Percentiles rank a stretch among this genome's conserved stretches.
Conservation (phyloP, 2,113 vertebrate species). For the Phoenicopterus ruber region DNA sequence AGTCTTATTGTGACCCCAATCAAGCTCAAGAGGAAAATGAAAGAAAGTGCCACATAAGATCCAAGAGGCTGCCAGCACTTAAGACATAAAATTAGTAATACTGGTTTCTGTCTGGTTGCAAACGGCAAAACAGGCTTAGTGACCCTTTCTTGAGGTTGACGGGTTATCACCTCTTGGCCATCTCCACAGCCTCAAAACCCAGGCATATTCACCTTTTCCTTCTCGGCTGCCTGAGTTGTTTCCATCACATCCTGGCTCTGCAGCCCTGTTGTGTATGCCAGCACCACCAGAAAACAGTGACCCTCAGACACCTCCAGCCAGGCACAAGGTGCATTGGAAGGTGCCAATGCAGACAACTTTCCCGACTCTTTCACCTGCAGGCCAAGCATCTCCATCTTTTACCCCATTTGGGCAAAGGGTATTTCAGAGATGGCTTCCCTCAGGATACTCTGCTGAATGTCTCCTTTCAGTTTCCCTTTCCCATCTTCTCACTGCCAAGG, state of each 20-base stretch:
- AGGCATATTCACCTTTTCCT: neutral
- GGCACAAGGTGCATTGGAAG: neutral
- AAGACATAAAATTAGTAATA: neutral
- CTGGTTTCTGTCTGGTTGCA: neutral
- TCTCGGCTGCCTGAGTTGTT: neutral
- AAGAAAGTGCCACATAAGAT: neutral
- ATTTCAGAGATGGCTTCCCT: neutral
- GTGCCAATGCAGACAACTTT: neutral
- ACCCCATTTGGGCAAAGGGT: fast-evolving
- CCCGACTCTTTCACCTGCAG: fast-evolving
- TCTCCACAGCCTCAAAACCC: neutral
- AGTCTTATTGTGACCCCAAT: neutral
- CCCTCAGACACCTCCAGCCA: neutral
- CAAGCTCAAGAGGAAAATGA: neutral
- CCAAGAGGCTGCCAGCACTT: neutral
- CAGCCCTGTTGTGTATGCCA: neutral
- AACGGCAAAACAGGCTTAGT: neutral
- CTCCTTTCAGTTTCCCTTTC: neutral
- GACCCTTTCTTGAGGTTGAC: neutral
- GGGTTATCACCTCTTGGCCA: neutral
- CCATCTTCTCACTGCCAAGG: neutral
- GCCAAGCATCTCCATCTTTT: neutral
- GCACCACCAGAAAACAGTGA: neutral
- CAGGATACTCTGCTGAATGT: neutral
- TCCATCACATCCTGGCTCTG: neutral